A percentile compares a stretch with the other conserved stretches of the same genome.
Conservation (phyloP, 2,797 vertebrate species). For the Acridotheres tristis region DNA sequence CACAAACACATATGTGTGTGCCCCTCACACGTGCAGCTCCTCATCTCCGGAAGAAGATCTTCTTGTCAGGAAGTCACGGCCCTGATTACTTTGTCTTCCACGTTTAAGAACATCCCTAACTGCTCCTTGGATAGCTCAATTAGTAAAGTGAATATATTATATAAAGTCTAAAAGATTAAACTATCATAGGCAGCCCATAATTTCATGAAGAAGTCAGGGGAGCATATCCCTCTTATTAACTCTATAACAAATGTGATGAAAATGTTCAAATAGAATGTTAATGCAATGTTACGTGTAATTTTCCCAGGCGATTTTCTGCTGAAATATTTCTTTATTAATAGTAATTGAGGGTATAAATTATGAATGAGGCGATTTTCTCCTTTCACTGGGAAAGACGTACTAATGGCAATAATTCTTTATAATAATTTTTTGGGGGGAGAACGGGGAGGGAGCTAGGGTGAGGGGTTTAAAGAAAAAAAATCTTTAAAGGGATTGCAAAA, state of each 20-base stretch:
- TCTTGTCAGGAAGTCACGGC: conserved; percentile 79
- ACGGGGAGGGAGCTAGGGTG: conserved; percentile 68
- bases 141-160: conserved; percentile 98
- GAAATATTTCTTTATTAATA: conserved; percentile 99
- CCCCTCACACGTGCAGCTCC: conserved; percentile 6
- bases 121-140: conserved; percentile 91
- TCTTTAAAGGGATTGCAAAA: conserved; percentile 70
- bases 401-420: conserved; percentile 99
- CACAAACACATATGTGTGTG: neutral
- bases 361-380: conserved; percentile 97
- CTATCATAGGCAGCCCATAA: conserved; percentile 99
- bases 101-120: conserved; percentile 84
- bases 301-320: conserved; percentile 91
- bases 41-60: conserved; percentile 74
- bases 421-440: conserved; percentile 83
- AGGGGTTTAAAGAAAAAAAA: conserved; percentile 64
- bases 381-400: conserved; percentile 91
- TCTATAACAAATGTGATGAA: conserved; percentile 98
- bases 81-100: conserved; percentile 81
- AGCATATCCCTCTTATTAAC: conserved; percentile 99
- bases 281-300: conserved; percentile 99
- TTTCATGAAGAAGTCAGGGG: conserved; percentile 99
- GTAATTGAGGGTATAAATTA: conserved; percentile 99
- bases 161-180: conserved; percentile 98
- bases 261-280: conserved; percentile 99